A percentile compares a stretch with the other conserved stretches of the same genome.
Evolutionary conservation across 2,113 vertebrate genomes (phyloP).

Genomic region (Dromiciops gliroides): DNA sequence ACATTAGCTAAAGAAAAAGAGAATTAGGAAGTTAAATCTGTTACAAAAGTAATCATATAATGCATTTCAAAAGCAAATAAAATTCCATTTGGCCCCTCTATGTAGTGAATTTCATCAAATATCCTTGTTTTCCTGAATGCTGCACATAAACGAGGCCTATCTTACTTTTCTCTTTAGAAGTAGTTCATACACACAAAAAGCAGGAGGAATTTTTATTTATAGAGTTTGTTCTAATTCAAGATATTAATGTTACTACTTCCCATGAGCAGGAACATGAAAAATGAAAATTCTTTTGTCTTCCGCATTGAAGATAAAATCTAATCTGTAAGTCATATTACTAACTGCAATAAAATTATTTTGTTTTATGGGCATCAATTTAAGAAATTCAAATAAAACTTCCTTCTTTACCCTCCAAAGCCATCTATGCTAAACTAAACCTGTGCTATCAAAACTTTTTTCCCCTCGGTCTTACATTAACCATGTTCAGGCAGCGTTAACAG

Average conservation of each 20-base stretch:
- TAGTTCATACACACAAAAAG: not conserved
- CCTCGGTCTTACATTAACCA: not conserved
- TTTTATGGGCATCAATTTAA: not conserved
- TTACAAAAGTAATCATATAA: constrained; percentile 42
- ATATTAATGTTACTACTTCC: not conserved
- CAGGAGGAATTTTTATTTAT: not conserved
- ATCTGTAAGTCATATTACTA: not conserved
- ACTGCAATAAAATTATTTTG: not conserved
- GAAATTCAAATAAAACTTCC: not conserved
- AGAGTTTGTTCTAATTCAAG: not conserved
- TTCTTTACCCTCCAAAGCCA: not conserved
- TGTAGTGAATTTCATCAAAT: constrained; percentile 16
- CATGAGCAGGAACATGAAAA: not conserved
- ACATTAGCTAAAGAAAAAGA: constrained; percentile 56
- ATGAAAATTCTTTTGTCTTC: not conserved
- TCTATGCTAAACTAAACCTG: not conserved
- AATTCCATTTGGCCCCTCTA: not conserved
- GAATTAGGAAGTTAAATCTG: constrained; percentile 41
- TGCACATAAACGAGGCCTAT: constrained; percentile 19
- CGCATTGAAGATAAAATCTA: not conserved
- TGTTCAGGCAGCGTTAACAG: not conserved
- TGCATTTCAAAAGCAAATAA: constrained; percentile 6
- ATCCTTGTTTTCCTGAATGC: constrained; percentile 1
- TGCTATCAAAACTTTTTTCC: not conserved
- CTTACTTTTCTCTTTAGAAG: constrained; percentile 33